These are phyloP conservation scores for Thamnophis elegans DNA, from an alignment of 2,797 vertebrate genomes.

Conservation along the genomic window DNA sequence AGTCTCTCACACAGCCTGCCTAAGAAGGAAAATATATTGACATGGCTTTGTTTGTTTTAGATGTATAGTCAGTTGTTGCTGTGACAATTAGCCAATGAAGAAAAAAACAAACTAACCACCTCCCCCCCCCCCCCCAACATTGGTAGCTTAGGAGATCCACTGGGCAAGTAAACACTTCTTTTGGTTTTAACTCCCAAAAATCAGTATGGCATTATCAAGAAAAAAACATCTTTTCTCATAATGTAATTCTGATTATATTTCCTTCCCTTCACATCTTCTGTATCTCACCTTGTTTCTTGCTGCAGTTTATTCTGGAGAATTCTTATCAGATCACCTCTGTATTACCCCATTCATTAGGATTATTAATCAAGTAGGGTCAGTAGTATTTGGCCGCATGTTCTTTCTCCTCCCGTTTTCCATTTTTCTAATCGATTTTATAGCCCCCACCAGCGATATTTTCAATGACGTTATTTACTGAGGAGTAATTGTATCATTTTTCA, in stretches of 20 bases:
- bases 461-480: not conserved
- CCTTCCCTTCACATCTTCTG: not conserved
- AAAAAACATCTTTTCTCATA: not conserved
- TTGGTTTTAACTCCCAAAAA: not conserved
- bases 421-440: not conserved
- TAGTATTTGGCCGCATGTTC: not conserved
- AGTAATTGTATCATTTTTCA: not conserved
- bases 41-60: not conserved
- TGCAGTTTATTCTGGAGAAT: not conserved
- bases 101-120: not conserved
- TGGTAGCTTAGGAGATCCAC: not conserved
- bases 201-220: not conserved
- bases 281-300: not conserved
- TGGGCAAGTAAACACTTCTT: not conserved
- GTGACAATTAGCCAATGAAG: not conserved
- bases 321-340: not conserved
- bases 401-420: too few species aligned
- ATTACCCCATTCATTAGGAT: not conserved
- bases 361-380: not conserved
- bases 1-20: not conserved
- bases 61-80: not conserved
- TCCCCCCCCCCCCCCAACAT: rapidly evolving
- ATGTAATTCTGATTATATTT: not conserved
- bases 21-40: not conserved
- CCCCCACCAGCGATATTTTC: not conserved